A percentile compares a stretch with the other conserved stretches of the same genome.
These are phyloP conservation scores for Corvus moneduloides DNA, from an alignment of 2,113 vertebrate genomes.

Conservation along the genomic window DNA sequence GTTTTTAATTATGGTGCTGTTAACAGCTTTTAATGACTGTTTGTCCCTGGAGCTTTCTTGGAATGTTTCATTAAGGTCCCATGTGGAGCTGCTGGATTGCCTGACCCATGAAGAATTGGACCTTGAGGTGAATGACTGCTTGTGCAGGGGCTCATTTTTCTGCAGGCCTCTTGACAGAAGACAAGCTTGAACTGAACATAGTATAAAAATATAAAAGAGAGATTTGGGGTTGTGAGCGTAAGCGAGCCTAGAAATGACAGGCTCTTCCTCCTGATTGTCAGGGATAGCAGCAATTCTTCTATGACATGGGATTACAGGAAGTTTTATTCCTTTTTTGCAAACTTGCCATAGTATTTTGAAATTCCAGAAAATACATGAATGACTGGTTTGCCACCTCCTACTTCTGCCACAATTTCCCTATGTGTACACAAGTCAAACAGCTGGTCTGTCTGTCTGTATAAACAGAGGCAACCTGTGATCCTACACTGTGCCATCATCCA, in stretches of 20 bases:
- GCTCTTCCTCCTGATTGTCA: background rate
- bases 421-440: background rate
- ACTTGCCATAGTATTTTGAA: background rate
- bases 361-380: background rate
- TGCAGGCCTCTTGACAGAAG: background rate
- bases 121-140: background rate
- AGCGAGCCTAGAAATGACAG: background rate
- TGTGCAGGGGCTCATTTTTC: background rate
- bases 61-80: conserved; percentile 22
- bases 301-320: background rate
- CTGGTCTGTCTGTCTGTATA: background rate
- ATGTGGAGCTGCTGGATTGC: background rate
- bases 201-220: background rate
- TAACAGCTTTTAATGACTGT: conserved; percentile 1
- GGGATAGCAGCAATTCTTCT: background rate
- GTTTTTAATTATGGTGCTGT: conserved; percentile 28
- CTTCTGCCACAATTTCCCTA: background rate
- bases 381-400: background rate
- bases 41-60: background rate
- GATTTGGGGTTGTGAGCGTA: background rate
- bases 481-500: accelerated
- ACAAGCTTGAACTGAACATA: background rate
- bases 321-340: background rate
- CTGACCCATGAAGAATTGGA: conserved; percentile 21
- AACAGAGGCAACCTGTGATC: background rate